Base-by-base conservation (phyloP, 2,888 invertebrate genomes). In the Acanthacorydalis orientalis region DNA sequence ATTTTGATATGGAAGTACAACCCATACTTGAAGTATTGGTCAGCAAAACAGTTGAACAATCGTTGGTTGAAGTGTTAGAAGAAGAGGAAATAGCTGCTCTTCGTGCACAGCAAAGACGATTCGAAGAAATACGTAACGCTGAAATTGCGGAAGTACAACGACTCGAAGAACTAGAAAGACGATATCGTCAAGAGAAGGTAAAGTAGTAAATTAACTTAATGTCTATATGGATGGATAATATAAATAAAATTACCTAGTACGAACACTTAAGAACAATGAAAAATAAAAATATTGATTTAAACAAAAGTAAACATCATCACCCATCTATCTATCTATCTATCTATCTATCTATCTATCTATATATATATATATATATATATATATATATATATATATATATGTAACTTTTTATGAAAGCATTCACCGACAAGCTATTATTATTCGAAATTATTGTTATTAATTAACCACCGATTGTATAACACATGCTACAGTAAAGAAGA, bases 1-100 rank as follows among this genome's bases (percentile, higher is more conserved):
- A 93, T 69, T 95, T 90, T 68, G 91, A 93, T 65, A 68, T 79
- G 59, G 92, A 93, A 67, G 90, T 92, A 47, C 81, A 84, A 63
- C 90, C 92, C 2, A 80, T 93, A 53, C 72, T 93, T 52, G 91
- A 93, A 65, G 82, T 84, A 44, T 70, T 95, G 51, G 85, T 93
- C 41, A 90, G 90, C 46, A 87, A 88, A 65, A 87, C 89, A 50
- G 73, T 90, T 50, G 89, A 93, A 63, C 90, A 91, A 69, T 81
- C 90, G 43, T 69, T 93, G 55, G 74, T 85, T 11, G 93, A 95
- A 65, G 88, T 90, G 35, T 76, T 91, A 55, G 90, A 93, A 63
- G 93, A 95, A 63, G 92, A 93, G 65, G 93, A 95, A 67, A 69
- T 92, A 54, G 81, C 82, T 4, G 77, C 83, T 31, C 68, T 93